Evolutionary conservation across 2,888 invertebrate genomes (phyloP), one percentile per base, ranked within the genome.

Genomic region (Torymus tubicola): DNA sequence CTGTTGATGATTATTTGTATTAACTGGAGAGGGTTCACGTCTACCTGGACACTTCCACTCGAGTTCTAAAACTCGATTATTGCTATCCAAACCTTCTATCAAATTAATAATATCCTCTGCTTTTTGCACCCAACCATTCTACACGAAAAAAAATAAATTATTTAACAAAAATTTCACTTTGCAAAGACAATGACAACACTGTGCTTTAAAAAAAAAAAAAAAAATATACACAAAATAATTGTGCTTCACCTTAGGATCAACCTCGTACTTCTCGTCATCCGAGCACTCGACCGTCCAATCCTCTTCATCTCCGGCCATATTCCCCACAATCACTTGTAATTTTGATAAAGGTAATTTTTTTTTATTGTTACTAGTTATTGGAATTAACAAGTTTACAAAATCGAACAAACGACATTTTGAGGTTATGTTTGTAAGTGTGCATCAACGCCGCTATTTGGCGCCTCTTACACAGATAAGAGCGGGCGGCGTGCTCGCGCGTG

Each of bases 21-120:
- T 92, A 31, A 94, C 92, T 0, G 96, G 96, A 0, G 96, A 95
- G 2, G 95, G 95, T 3, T 95, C 93, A 76, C 96, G 92, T 82
- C 96, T 93, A 0, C 96, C 97, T 0, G 95, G 96, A 87, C 95
- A 95, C 87, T 95, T 95, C 96, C 96, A 97, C 84, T 95, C 94
- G 0, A 97, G 88, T 80, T 94, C 93, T 24, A 96, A 91, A 42
- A 94, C 93, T 55, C 93, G 94, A 61, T 93, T 94, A 85, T 93
- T 94, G 82, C 84, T 85, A 76, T 96, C 95, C 11, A 97, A 91
- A 83, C 93, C 92, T 81, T 94, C 93, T 87, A 96, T 96, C 70
- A 96, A 92, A 50, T 92, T 92, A 82, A 96, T 93, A 71, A 96
- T 91, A 86, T 96, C 96, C 67, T 94, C 93, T 0, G 95, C 93